Evolutionary conservation across 2,113 vertebrate species (phyloP).

Genomic region (Mastomys natalensis): DNA sequence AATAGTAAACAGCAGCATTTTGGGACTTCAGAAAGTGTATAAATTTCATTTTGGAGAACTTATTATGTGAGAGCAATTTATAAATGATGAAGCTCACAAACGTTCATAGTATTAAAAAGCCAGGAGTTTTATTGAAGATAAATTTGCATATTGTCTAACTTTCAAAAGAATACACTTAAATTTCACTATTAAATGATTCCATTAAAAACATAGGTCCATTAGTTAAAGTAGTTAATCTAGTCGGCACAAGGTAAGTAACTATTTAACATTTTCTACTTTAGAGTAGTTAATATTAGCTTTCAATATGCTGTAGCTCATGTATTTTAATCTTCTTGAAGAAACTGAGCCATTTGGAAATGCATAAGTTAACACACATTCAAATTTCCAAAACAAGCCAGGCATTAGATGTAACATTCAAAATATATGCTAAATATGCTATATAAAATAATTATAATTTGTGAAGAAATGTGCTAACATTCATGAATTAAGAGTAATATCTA

Average conservation of each 20-base stretch:
- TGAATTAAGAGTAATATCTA: background rate
- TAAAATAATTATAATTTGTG: background rate
- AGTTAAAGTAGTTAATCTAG: background rate
- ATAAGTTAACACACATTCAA: background rate
- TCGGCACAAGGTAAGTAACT: background rate
- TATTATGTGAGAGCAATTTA: background rate
- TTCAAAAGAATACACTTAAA: background rate
- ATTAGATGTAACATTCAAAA: background rate
- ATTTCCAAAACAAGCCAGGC: background rate
- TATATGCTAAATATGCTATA: background rate
- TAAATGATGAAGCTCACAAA: background rate
- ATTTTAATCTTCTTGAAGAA: background rate
- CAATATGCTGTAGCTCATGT: background rate
- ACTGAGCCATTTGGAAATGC: background rate
- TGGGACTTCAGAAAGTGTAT: background rate
- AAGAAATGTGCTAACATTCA: background rate
- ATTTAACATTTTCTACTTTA: constrained; percentile 22
- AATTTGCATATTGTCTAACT: background rate
- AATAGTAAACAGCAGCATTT: background rate
- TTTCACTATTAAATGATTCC: constrained; percentile 17
- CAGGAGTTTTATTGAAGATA: background rate
- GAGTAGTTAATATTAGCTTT: background rate
- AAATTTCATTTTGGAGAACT: background rate
- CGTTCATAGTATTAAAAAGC: background rate
- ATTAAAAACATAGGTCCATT: constrained; percentile 2